Percentiles rank a stretch among this genome's conserved stretches.
Evolutionary conservation across 2,113 vertebrate species (phyloP).

Genomic region (Dromaius novaehollandiae): DNA sequence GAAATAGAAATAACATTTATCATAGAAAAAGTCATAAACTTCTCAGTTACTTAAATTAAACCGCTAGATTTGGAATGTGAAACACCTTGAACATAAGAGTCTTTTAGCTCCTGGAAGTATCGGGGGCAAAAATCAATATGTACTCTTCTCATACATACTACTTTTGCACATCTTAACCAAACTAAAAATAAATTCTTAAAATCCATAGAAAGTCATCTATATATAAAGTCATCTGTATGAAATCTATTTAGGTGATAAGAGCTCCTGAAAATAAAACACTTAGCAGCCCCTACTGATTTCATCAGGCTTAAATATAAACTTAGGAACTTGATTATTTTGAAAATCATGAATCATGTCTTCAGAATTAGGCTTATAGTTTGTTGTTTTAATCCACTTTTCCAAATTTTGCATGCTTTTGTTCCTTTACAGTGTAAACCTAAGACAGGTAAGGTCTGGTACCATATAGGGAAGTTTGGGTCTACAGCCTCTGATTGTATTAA

Average conservation of each 20-base stretch:
- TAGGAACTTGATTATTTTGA: neutral
- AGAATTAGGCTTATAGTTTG: neutral
- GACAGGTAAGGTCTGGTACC: neutral
- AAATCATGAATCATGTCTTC: neutral
- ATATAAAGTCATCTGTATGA: neutral
- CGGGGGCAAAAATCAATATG: neutral
- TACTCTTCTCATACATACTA: neutral
- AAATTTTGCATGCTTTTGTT: neutral
- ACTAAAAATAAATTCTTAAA: neutral
- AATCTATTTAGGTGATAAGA: neutral
- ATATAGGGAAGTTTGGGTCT: neutral
- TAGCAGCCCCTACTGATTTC: neutral
- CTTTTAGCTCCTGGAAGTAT: neutral
- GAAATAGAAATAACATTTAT: neutral
- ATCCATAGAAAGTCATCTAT: neutral
- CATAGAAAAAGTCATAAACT: neutral
- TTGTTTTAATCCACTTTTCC: neutral
- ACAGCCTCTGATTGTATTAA: neutral
- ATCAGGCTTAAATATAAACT: neutral
- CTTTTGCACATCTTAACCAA: neutral
- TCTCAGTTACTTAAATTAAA: neutral
- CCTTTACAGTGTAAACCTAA: neutral
- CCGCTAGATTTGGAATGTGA: neutral
- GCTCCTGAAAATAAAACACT: neutral
- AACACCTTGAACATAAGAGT: neutral